phyloP scores from a whole-genome alignment of 2,797 vertebrate genomes.

The Lithobates sylvaticus region DNA sequence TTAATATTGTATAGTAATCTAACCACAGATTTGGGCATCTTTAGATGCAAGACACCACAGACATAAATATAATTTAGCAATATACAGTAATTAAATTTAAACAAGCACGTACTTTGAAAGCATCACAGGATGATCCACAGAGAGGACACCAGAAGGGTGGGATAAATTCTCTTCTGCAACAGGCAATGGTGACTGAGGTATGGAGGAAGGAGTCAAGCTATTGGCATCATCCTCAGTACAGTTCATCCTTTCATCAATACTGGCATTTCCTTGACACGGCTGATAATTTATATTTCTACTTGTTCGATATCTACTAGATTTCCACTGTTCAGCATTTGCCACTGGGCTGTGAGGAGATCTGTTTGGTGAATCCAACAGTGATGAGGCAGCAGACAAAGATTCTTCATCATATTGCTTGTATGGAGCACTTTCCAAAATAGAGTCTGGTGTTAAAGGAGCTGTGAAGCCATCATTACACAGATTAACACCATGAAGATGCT shows the following conservation, averaged over 20 bases:
- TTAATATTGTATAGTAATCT: too few species aligned
- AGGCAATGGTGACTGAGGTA: constrained; percentile 67
- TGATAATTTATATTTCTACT: constrained; percentile 62
- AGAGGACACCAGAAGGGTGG: constrained; percentile 72
- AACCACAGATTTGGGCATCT: too few species aligned
- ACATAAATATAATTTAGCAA: not conserved
- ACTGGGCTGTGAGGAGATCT: constrained; percentile 66
- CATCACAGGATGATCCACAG: constrained; percentile 87
- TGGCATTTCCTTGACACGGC: constrained; percentile 53
- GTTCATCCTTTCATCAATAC: constrained; percentile 64
- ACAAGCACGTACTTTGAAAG: constrained; percentile 87
- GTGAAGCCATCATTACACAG: constrained; percentile 73
- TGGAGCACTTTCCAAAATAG: constrained; percentile 78
- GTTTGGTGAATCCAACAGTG: constrained; percentile 69
- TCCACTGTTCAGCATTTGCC: constrained; percentile 69
- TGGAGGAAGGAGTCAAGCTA: constrained; percentile 71
- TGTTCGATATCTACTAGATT: constrained; percentile 64
- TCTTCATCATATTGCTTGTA: constrained; percentile 80
- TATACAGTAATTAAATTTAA: not conserved
- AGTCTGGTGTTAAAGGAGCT: constrained; percentile 83
- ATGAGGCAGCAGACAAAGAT: constrained; percentile 81
- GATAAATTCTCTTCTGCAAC: constrained; percentile 68
- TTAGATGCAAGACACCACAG: too few species aligned
- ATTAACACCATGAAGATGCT: constrained; percentile 77
- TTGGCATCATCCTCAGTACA: constrained; percentile 81